Conservation (phyloP, 2,113 vertebrate species). For the Hymenochirus boettgeri region DNA sequence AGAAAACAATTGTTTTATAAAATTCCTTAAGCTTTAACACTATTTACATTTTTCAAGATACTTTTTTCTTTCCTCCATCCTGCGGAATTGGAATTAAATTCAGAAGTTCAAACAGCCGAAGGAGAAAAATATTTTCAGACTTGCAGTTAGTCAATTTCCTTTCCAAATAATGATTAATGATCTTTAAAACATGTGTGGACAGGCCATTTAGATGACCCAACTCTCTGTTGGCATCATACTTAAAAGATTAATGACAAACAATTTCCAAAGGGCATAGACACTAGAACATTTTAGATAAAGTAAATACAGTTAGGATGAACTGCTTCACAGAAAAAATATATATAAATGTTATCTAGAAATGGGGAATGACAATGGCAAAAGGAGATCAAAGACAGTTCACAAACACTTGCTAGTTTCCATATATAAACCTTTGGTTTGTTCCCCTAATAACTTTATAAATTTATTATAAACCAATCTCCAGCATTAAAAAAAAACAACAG, state of each 20-base stretch:
- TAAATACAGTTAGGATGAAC: conserved; percentile 29
- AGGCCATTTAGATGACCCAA: conserved; percentile 43
- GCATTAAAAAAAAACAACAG: too few relatives aligned
- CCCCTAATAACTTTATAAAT: too few relatives aligned
- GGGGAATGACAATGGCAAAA: background rate
- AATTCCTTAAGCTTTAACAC: background rate
- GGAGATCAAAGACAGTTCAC: too few relatives aligned
- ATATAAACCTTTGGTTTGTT: too few relatives aligned
- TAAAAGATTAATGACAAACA: conserved; percentile 42
- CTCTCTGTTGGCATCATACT: conserved; percentile 39
- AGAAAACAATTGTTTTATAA: background rate
- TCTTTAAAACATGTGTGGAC: conserved; percentile 37
- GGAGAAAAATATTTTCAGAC: conserved; percentile 36
- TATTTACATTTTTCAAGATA: background rate
- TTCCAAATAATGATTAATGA: conserved; percentile 43
- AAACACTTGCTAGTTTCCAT: too few relatives aligned
- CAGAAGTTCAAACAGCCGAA: conserved; percentile 29
- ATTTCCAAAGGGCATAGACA: conserved; percentile 21
- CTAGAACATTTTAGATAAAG: conserved; percentile 25
- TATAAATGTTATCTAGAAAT: conserved; percentile 6
- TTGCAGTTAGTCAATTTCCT: conserved; percentile 41
- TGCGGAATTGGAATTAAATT: conserved; percentile 15
- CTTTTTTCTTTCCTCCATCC: conserved; percentile 11
- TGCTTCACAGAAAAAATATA: conserved; percentile 10
- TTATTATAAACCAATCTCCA: too few relatives aligned